Percentiles rank a stretch among this genome's conserved stretches.
These are phyloP conservation scores for Asarcornis scutulata DNA, from an alignment of 2,113 vertebrate species.

Conservation along the genomic window DNA sequence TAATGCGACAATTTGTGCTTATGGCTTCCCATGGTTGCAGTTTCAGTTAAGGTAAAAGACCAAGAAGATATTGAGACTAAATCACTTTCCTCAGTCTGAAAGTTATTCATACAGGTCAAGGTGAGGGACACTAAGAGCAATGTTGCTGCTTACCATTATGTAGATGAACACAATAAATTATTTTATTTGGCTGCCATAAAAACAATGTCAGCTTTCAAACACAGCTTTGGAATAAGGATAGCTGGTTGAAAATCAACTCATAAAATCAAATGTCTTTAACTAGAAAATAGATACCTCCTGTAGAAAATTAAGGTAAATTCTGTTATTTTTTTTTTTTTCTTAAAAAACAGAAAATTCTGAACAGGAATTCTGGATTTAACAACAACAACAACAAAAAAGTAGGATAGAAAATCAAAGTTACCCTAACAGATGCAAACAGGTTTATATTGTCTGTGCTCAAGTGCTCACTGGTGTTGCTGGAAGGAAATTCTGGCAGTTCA, in stretches of 20 bases:
- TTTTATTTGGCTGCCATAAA: background rate
- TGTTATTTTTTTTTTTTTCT: no score
- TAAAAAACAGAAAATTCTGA: background rate
- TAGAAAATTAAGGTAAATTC: background rate
- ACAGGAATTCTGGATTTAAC: background rate
- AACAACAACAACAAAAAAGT: background rate
- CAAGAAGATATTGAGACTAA: background rate
- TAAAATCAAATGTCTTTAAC: background rate
- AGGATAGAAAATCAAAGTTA: background rate
- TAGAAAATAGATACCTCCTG: background rate
- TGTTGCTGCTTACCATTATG: background rate
- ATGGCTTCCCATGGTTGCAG: background rate
- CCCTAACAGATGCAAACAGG: background rate
- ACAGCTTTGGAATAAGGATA: background rate
- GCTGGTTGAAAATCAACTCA: background rate
- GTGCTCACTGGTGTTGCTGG: background rate
- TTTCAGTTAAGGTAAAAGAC: slow-evolving; percentile 14
- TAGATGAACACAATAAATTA: background rate
- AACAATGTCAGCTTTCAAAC: background rate
- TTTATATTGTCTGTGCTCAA: background rate
- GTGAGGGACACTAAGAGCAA: background rate
- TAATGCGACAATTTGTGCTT: background rate
- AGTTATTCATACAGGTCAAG: background rate
- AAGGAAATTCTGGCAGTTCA: background rate
- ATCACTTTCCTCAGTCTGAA: background rate